Evolutionary conservation across 2,888 invertebrate genomes (phyloP).

Genomic region (Eugnorisma glareosa): DNA sequence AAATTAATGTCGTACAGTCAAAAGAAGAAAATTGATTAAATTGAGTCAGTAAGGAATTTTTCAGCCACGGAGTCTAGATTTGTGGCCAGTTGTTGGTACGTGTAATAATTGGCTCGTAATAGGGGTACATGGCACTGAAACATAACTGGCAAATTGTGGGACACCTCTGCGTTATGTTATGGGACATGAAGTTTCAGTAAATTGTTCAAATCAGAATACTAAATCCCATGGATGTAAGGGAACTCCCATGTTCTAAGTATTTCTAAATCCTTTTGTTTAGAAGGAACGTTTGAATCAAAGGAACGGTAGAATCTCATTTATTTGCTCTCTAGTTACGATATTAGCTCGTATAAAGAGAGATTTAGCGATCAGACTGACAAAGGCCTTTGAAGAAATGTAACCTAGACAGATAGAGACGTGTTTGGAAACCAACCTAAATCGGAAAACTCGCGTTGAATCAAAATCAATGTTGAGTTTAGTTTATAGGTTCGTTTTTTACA

Average conservation of each 20-base stretch:
- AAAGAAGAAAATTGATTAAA: no score
- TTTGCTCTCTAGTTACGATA: conserved; percentile 3
- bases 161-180: no score
- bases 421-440: not conserved
- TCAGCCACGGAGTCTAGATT: no score
- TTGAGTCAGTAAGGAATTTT: no score
- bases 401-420: not conserved
- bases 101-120: no score
- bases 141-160: no score
- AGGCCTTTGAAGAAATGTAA: not conserved
- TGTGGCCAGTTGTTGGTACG: no score
- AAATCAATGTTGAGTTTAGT: not conserved
- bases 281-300: conserved; percentile 14
- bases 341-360: not conserved
- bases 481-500: no score
- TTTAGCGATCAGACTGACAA: not conserved
- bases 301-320: conserved; percentile 3
- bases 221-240: not conserved
- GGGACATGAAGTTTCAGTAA: not conserved
- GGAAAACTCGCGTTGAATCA: not conserved
- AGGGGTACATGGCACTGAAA: no score
- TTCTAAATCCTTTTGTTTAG: conserved; percentile 11
- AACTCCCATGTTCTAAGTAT: not conserved
- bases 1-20: no score
- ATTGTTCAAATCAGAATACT: no score